Evolutionary conservation across 2,113 vertebrate genomes (phyloP), one percentile per base, ranked within the genome.

Genomic region (Callopanchax toddi): DNA sequence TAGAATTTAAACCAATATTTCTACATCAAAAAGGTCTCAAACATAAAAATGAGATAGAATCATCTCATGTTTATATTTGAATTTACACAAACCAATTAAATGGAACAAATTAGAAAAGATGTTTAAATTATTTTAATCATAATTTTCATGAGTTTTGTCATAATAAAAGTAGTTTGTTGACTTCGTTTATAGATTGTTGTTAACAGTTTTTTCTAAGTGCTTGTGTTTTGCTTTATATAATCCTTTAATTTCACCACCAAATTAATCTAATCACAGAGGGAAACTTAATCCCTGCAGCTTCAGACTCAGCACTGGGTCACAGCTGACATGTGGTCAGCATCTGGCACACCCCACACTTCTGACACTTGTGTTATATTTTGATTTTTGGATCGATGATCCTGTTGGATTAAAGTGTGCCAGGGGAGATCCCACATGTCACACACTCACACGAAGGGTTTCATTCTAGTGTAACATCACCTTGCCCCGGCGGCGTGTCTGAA

Each of bases 391-490:
- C 59, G 43, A 4, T 52, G 52, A 45, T 54, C 60, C 51, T 32
- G 50, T 70, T 51, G 18, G 37, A 43, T 54, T 54, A 13, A 51
- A 32, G 39, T 44, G 48, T 52, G 11, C 48, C 74, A 59, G 60
- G 32, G 62, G 59, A 67, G 50, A 39, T 32, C 46, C 81, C 8
- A 5, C 60, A 48, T 65, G 63, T 64, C 46, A 37, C 40, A 18
- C 42, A 48, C 37, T n/a, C n/a, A n/a, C n/a, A n/a, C n/a, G n/a
- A 8, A 11, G 48, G 34, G 20, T 57, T 17, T 53, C 73, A 32
- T 66, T 69, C 68, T 51, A 18, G 50, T 53, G 66, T 67, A 71
- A 54, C 73, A 18, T 60, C 81, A 45, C 64, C 61, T 52, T 71
- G 67, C 59, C 15, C 67, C 73, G 72, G 52, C 51, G 7, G 54